Evolutionary conservation across 1,140 invertebrate species (phyloP).

Genomic region (Tetranychus urticae): DNA sequence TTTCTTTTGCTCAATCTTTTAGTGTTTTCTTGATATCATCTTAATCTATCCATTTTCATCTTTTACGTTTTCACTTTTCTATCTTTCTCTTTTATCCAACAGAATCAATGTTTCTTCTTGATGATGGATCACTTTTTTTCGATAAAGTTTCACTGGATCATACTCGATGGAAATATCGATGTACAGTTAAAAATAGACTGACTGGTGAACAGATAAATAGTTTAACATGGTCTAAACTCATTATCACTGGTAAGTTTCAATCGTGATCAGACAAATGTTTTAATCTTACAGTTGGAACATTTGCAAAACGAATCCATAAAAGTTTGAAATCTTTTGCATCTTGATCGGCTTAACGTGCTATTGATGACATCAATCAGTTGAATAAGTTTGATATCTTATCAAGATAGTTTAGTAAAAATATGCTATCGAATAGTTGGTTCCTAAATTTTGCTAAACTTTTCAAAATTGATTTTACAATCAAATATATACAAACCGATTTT

Average conservation of each 20-base stretch:
- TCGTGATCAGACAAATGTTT: not conserved
- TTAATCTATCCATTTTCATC: not conserved
- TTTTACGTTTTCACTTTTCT: not conserved
- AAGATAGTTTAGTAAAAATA: not conserved
- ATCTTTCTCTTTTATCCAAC: not conserved
- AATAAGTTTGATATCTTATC: not conserved
- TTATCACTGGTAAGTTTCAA: slow-evolving; percentile 26
- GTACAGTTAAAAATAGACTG: slow-evolving; percentile 70
- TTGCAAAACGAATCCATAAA: not conserved
- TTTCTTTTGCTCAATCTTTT: too few relatives aligned
- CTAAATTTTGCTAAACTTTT: too few relatives aligned
- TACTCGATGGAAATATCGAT: slow-evolving; percentile 37
- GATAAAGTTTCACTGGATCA: slow-evolving; percentile 5
- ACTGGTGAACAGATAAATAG: slow-evolving; percentile 77
- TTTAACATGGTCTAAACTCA: slow-evolving; percentile 69
- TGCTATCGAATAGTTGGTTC: too few relatives aligned
- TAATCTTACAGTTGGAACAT: not conserved
- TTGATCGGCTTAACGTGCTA: not conserved
- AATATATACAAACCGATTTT: too few relatives aligned
- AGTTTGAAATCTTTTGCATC: not conserved
- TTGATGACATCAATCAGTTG: not conserved
- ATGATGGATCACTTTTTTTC: slow-evolving; percentile 10
- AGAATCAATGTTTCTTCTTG: slow-evolving; percentile 7
- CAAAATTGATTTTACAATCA: too few relatives aligned
- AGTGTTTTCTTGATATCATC: too few relatives aligned